Conservation (phyloP, 2,113 vertebrate genomes). For the Sphaerodactylus townsendi region DNA sequence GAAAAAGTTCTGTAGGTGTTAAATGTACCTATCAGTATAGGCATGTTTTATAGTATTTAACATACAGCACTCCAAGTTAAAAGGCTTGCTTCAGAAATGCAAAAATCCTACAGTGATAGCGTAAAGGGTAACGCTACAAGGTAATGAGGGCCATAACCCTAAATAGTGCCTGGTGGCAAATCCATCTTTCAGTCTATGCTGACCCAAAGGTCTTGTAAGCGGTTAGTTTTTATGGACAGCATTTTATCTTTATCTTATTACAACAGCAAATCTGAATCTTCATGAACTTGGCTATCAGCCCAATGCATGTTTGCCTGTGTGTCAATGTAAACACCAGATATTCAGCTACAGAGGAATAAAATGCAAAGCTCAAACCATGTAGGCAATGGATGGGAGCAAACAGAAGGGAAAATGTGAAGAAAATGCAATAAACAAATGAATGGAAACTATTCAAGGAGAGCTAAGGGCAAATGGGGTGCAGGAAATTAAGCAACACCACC, state of each 20-base stretch:
- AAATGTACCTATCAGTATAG: too few species aligned
- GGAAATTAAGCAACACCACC: neutral
- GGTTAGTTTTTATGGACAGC: neutral
- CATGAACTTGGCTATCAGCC: neutral
- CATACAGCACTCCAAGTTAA: neutral
- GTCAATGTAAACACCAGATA: constrained; percentile 59
- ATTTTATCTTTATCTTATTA: neutral
- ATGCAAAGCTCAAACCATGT: constrained; percentile 34
- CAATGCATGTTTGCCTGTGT: constrained; percentile 21
- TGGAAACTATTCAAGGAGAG: neutral
- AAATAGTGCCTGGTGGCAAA: neutral
- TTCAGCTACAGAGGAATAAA: constrained; percentile 34
- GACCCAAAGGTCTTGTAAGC: neutral
- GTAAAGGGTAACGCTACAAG: neutral
- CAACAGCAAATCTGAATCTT: neutral
- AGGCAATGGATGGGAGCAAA: constrained; percentile 36
- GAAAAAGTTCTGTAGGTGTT: too few species aligned
- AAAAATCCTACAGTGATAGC: neutral
- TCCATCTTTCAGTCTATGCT: neutral
- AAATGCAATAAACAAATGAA: constrained; percentile 27
- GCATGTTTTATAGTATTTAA: neutral
- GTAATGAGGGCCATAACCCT: neutral
- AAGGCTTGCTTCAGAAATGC: neutral
- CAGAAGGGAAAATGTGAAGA: constrained; percentile 37
- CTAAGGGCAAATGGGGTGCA: neutral